Evolutionary conservation across 2,113 vertebrate species (phyloP), one percentile per base, ranked within the genome.

Genomic region (Peucedramus taeniatus): DNA sequence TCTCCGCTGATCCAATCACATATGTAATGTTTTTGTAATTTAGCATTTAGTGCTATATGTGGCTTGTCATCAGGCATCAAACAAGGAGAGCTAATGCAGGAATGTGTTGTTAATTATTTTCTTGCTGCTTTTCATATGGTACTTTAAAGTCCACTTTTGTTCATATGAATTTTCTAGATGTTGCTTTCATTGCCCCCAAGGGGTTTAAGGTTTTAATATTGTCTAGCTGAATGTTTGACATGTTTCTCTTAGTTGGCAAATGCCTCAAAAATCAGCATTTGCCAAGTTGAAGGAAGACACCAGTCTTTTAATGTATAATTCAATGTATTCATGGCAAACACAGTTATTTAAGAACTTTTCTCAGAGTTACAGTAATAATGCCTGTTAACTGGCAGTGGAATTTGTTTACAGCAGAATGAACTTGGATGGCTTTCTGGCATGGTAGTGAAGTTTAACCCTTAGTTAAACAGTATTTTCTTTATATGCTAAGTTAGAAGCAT

Each of bases 361-460:
- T 18, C 8, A 23, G 87, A 91, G 78, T 56, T 94, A 51, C 26
- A 83, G 81, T 51, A 87, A 72, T 74, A 95, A 66, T 92, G 60
- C 59, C 82, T 94, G 28, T 95, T 93, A 94, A 66, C n/a, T 91
- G 66, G 75, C 78, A 47, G 47, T 44, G 70, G 80, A 56, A 72
- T 95, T 90, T 45, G 68, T 91, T 97, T 97, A 95, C 82, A 94
- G 72, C 65, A 85, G 75, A 82, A 87, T 74, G 53, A 97, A 71
- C 9, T 24, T 72, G 28, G n/a, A 80, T 86, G 24, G 80, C 83
- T 94, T 96, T 92, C 64, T 83, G 89, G 60, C 15, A 61, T 61
- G n/a, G 39, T 37, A 87, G 51, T 80, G 50, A 82, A 51, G 28
- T 86, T 84, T 84, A 89, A 88, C 47, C 31, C 89, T 68, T 82